Evolutionary conservation across 2,113 vertebrate genomes (phyloP).

Genomic region (Heteronetta atricapilla): DNA sequence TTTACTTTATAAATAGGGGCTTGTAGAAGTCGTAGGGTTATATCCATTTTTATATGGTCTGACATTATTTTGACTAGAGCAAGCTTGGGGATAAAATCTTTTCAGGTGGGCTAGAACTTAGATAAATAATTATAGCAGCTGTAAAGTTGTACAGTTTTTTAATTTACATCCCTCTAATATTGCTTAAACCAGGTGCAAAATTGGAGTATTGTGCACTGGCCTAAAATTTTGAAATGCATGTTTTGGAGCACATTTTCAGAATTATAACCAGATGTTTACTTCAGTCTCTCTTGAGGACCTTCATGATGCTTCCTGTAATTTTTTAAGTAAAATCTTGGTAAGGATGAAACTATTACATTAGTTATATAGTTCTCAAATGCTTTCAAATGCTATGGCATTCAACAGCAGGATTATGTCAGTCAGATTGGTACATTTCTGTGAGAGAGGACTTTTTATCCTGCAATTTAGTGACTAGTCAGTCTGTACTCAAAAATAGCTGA

Average conservation of each 20-base stretch:
- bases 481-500: constrained; percentile 6
- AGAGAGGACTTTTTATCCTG: not conserved
- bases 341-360: constrained; percentile 22
- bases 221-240: not conserved
- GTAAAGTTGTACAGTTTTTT: not conserved
- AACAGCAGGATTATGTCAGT: not conserved
- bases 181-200: constrained; percentile 17
- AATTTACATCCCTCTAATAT: constrained; percentile 14
- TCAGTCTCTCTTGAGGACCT: constrained; percentile 43
- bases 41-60: not conserved
- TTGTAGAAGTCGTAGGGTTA: not conserved
- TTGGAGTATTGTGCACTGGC: not conserved
- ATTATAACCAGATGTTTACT: constrained; percentile 59
- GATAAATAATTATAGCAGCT: constrained; percentile 39
- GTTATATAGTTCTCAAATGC: not conserved
- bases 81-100: constrained; percentile 37
- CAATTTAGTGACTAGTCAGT: constrained; percentile 10
- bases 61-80: constrained; percentile 43
- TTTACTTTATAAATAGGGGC: constrained; percentile 47
- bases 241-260: constrained; percentile 37
- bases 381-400: not conserved
- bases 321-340: constrained; percentile 36
- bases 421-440: not conserved
- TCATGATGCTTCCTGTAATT: constrained; percentile 41
- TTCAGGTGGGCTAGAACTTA: constrained; percentile 38